Percentiles rank a stretch among this genome's conserved stretches.
Conservation (phyloP, 1,140 invertebrate species). For the Lepidotrigona ventralis region DNA sequence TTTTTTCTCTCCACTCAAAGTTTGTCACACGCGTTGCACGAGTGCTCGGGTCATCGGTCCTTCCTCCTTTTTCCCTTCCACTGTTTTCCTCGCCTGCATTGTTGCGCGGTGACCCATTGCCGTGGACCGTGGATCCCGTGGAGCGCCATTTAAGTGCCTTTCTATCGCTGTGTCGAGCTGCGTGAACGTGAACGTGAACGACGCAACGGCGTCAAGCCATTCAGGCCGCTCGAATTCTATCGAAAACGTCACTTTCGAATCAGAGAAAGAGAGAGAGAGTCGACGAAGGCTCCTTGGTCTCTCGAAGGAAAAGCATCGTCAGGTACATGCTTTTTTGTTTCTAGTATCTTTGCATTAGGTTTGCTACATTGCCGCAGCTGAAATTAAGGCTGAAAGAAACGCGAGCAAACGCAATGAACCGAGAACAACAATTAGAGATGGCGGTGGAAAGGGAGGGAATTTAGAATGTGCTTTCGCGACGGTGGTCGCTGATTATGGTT, state of each 20-base stretch:
- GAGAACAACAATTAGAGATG: constrained; percentile 16
- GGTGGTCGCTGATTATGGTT: constrained; percentile 59
- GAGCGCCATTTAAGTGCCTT: constrained; percentile 32
- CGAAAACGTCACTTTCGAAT: background rate
- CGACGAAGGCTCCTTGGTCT: background rate
- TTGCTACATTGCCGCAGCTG: too few relatives aligned
- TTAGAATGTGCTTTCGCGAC: background rate
- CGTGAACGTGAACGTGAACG: constrained; percentile 19
- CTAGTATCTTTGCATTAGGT: too few relatives aligned
- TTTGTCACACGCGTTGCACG: constrained; percentile 20
- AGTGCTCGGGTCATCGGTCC: constrained; percentile 40
- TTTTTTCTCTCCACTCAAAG: background rate
- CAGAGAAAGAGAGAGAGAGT: too few relatives aligned
- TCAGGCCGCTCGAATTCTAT: background rate
- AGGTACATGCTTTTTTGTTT: too few relatives aligned
- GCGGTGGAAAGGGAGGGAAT: background rate
- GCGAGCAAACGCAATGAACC: background rate
- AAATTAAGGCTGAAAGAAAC: background rate
- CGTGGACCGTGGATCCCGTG: constrained; percentile 31
- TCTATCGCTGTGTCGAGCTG: constrained; percentile 2
- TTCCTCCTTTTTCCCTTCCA: background rate
- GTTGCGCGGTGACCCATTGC: constrained; percentile 52
- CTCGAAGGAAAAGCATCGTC: too few relatives aligned
- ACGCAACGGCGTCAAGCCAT: constrained; percentile 9
- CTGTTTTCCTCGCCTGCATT: constrained; percentile 43